Evolutionary conservation across 2,888 invertebrate species (phyloP).

Genomic region (Biston stratarius): DNA sequence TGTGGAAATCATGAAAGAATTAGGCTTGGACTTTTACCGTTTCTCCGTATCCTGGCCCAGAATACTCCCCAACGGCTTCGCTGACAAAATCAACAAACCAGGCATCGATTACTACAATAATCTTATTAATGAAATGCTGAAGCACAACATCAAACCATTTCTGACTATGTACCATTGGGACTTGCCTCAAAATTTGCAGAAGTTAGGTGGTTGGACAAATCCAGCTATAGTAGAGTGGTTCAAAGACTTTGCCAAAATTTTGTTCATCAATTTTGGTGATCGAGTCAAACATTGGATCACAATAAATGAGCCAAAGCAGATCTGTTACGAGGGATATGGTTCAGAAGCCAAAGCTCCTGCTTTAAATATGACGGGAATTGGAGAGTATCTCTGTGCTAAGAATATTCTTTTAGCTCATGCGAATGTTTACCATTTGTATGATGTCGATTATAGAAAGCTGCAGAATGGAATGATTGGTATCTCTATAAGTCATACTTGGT

Average conservation of each 20-base stretch:
- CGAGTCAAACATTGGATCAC: conserved; percentile 86
- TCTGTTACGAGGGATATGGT: conserved; percentile 71
- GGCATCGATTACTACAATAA: conserved; percentile 89
- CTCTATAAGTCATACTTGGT: conserved; percentile 75
- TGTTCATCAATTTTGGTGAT: conserved; percentile 79
- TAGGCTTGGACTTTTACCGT: conserved; percentile 83
- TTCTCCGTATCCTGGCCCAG: conserved; percentile 89
- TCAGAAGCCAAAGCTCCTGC: conserved; percentile 65
- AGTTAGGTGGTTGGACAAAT: conserved; percentile 87
- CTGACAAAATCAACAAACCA: conserved; percentile 79
- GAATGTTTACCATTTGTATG: conserved; percentile 72
- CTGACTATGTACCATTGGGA: conserved; percentile 89
- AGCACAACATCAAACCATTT: conserved; percentile 85
- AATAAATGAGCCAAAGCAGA: conserved; percentile 84
- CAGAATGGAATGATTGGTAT: conserved; percentile 68
- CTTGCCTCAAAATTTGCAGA: conserved; percentile 83
- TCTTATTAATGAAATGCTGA: conserved; percentile 86
- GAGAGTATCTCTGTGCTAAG: conserved; percentile 85
- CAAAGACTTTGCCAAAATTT: conserved; percentile 82
- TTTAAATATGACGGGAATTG: conserved; percentile 70
- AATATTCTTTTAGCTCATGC: conserved; percentile 86
- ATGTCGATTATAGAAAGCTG: conserved; percentile 55
- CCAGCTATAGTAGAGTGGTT: conserved; percentile 83
- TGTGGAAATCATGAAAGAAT: conserved; percentile 70
- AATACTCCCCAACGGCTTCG: conserved; percentile 87